Evolutionary conservation across 1,140 invertebrate species (phyloP).

Genomic region (Ridgeia piscesae): DNA sequence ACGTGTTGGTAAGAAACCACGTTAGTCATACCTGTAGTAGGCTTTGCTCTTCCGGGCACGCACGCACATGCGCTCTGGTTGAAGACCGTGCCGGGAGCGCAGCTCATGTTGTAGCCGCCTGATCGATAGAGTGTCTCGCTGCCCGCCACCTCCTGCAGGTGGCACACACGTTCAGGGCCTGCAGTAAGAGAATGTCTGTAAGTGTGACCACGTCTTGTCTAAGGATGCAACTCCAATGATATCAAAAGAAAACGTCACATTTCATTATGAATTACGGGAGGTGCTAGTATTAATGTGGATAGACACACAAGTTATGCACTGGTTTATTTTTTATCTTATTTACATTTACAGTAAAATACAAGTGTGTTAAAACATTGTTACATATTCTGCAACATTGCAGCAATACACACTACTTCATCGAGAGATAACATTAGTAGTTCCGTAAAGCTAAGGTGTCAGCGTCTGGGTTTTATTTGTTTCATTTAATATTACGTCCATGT

Average conservation of each 20-base stretch:
- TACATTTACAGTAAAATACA: not conserved
- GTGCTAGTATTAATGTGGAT: not conserved
- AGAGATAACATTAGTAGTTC: not conserved
- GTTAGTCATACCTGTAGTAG: not conserved
- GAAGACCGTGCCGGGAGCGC: not conserved
- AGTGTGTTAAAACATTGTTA: not conserved
- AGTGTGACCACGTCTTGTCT: not conserved
- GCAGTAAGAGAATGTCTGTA: not conserved
- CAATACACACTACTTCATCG: not conserved
- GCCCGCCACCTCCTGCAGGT: not conserved
- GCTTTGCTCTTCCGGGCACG: not conserved
- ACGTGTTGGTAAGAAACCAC: not conserved
- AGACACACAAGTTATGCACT: not conserved
- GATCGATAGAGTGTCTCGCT: not conserved
- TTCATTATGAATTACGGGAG: not conserved
- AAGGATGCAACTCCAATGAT: not conserved
- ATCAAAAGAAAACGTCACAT: not conserved
- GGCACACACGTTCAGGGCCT: not conserved
- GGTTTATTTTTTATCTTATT: not conserved
- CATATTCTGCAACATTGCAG: not conserved
- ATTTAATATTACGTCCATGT: too few species aligned
- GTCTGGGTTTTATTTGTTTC: too few species aligned
- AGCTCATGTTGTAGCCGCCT: not conserved
- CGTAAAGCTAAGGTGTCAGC: too few species aligned
- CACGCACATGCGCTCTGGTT: not conserved